Evolutionary conservation across 2,113 vertebrate genomes (phyloP).

Genomic region (Thunnus thynnus): DNA sequence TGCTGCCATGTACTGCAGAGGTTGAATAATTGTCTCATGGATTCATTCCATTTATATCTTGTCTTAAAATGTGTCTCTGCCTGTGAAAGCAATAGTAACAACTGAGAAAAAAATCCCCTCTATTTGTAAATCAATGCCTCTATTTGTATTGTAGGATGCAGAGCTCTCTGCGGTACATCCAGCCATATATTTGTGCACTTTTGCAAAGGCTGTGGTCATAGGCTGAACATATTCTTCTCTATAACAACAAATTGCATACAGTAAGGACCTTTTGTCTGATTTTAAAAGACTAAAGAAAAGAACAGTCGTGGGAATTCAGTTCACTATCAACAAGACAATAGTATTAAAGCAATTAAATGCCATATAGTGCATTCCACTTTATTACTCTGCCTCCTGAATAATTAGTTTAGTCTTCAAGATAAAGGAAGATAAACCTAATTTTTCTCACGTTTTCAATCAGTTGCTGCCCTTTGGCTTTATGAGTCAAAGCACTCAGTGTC

Average conservation of each 20-base stretch:
- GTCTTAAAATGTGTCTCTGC: constrained; percentile 57
- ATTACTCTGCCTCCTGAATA: constrained; percentile 24
- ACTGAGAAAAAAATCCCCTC: constrained; percentile 27
- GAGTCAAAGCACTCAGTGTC: constrained; percentile 35
- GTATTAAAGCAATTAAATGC: constrained; percentile 31
- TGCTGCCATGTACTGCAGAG: constrained; percentile 65
- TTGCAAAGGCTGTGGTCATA: constrained; percentile 24
- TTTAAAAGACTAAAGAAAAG: constrained; percentile 1
- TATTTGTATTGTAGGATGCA: constrained; percentile 49
- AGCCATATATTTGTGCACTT: constrained; percentile 27
- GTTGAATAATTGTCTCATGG: constrained; percentile 69
- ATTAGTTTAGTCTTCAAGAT: constrained; percentile 28
- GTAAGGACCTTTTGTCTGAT: constrained; percentile 16
- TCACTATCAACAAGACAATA: constrained; percentile 19
- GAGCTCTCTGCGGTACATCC: constrained; percentile 29
- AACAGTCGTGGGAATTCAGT: constrained; percentile 16
- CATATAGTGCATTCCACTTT: background rate
- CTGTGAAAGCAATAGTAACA: constrained; percentile 35
- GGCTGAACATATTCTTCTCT: background rate
- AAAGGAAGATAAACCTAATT: constrained; percentile 47
- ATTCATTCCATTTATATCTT: constrained; percentile 68
- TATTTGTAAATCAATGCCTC: constrained; percentile 64
- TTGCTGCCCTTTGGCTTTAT: constrained; percentile 54
- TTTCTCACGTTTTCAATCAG: constrained; percentile 48
- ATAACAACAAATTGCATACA: constrained; percentile 20